These are phyloP conservation scores for Brachyalestes nurse DNA, from an alignment of 2,797 vertebrate species.

Conservation along the genomic window DNA sequence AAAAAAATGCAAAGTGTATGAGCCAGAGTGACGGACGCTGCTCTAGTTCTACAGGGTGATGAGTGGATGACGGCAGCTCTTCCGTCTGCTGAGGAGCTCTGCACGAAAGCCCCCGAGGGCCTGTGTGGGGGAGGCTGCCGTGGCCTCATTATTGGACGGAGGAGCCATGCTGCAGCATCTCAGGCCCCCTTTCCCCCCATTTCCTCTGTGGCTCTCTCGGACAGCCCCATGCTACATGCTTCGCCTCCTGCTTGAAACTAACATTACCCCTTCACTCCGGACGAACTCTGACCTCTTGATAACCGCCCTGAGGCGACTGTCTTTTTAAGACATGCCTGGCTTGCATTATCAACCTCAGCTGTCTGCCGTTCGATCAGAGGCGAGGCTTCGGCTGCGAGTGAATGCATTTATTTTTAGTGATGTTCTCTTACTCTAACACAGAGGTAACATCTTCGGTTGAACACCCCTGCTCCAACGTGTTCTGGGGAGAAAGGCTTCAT, in stretches of 20 bases:
- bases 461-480: no score
- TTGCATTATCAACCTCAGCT: conserved; percentile 12
- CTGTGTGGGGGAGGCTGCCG: not conserved
- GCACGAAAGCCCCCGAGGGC: conserved; percentile 2
- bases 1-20: not conserved
- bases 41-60: conserved; percentile 18
- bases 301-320: conserved; percentile 10
- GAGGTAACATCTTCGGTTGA: no score
- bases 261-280: conserved; percentile 1
- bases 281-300: conserved; percentile 28
- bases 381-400: not conserved
- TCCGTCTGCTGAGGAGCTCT: conserved; percentile 27
- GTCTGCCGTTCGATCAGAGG: conserved; percentile 16
- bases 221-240: not conserved
- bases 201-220: conserved; percentile 6
- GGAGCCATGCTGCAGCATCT: not conserved
- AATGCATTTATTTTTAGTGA: not conserved
- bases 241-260: not conserved
- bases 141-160: not conserved
- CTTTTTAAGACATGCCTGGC: not conserved
- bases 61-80: conserved; percentile 47
- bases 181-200: not conserved
- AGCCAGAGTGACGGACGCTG: conserved; percentile 10
- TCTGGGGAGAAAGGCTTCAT: no score
- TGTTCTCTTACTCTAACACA: not conserved